A percentile compares a stretch with the other conserved stretches of the same genome.
These are phyloP conservation scores for Sphyrna mokarran DNA, from an alignment of 2,113 vertebrate species.

Conservation along the genomic window DNA sequence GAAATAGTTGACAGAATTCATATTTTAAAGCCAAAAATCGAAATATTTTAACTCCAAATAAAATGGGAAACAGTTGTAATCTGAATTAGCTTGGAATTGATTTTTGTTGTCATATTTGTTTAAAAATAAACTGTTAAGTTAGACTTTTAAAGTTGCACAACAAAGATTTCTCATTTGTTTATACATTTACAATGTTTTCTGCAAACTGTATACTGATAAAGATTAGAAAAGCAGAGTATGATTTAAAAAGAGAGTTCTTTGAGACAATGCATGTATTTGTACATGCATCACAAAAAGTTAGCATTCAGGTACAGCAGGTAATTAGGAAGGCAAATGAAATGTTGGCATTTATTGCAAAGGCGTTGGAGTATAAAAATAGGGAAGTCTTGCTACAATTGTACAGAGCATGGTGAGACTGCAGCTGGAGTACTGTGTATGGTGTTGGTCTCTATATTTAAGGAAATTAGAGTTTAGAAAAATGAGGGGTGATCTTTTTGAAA, in stretches of 20 bases:
- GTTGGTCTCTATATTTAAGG: neutral
- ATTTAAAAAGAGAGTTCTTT: too few species aligned
- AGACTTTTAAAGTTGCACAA: neutral
- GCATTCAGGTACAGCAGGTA: too few species aligned
- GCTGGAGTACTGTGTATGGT: neutral
- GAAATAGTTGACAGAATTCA: neutral
- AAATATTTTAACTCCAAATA: neutral
- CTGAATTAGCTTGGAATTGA: neutral
- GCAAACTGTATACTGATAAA: neutral
- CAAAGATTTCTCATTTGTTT: neutral
- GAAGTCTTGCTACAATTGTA: too few species aligned
- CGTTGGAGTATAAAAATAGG: too few species aligned
- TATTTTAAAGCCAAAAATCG: neutral
- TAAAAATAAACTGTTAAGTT: neutral
- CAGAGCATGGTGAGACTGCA: neutral
- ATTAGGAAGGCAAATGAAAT: too few species aligned
- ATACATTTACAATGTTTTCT: neutral
- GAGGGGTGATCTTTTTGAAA: too few species aligned
- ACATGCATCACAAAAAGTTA: too few species aligned
- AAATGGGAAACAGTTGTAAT: neutral
- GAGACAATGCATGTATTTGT: too few species aligned
- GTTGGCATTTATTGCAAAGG: too few species aligned
- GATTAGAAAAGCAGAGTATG: too few species aligned
- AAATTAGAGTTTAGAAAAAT: too few species aligned
- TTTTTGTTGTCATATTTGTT: neutral